A percentile compares a stretch with the other conserved stretches of the same genome.
phyloP scores from a whole-genome alignment of 2,888 invertebrate species.

The Phaonia tiefii region DNA sequence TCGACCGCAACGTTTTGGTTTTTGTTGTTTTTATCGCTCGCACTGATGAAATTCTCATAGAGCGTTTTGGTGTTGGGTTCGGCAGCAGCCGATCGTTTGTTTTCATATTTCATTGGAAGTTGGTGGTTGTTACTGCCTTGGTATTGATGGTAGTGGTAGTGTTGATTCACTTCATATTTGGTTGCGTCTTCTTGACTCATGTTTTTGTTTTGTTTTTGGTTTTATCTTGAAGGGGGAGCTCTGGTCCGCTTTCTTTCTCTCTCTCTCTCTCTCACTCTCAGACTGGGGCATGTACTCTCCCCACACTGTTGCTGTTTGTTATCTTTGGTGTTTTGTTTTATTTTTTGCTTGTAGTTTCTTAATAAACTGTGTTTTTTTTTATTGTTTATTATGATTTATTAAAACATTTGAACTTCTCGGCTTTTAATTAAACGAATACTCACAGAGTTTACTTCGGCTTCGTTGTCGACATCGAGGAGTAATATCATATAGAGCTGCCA shows the following conservation, averaged over 20 bases:
- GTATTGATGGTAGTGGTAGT: slow-evolving; percentile 28
- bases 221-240: slow-evolving; percentile 50
- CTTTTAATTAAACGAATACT: slow-evolving; percentile 34
- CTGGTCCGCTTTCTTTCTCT: neutral
- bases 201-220: slow-evolving; percentile 46
- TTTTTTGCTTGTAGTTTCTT: slow-evolving; percentile 14
- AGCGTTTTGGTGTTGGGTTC: slow-evolving; percentile 1
- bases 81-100: slow-evolving; percentile 59
- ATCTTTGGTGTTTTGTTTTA: slow-evolving; percentile 36
- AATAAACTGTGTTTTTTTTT: slow-evolving; percentile 44
- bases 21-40: slow-evolving; percentile 57
- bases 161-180: slow-evolving; percentile 57
- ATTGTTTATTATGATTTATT: slow-evolving; percentile 56
- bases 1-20: slow-evolving; percentile 58
- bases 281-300: neutral
- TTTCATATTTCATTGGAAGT: slow-evolving; percentile 42
- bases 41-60: slow-evolving; percentile 60
- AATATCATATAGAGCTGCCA: too few species aligned
- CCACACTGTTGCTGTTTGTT: slow-evolving; percentile 36
- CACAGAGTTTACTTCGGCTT: too few species aligned
- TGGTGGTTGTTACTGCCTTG: slow-evolving; percentile 48
- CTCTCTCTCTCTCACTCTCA: slow-evolving; percentile 13
- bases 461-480: too few species aligned
- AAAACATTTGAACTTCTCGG: slow-evolving; percentile 49
- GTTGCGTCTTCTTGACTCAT: slow-evolving; percentile 64